A percentile compares a stretch with the other conserved stretches of the same genome.
phyloP scores from a whole-genome alignment of 2,797 vertebrate species.

The Myotis planiceps region DNA sequence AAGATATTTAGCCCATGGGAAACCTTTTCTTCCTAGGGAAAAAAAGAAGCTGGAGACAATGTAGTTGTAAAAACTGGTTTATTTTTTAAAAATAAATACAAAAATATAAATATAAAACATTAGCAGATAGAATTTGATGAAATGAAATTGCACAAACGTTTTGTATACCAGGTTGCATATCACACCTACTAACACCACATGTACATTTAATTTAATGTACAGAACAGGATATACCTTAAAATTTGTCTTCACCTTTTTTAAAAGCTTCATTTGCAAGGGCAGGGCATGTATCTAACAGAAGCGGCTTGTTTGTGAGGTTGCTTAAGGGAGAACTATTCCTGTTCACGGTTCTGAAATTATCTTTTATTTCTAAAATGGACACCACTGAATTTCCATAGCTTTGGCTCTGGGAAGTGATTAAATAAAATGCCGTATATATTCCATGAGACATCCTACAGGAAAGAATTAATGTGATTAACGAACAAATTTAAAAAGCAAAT shows the following conservation, averaged over 20 bases:
- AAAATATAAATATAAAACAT: slow-evolving; percentile 99
- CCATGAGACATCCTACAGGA: slow-evolving; percentile 87
- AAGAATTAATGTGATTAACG: slow-evolving; percentile 87
- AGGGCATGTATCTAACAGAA: slow-evolving; percentile 85
- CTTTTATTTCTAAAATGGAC: slow-evolving; percentile 88
- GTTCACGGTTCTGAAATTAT: slow-evolving; percentile 84
- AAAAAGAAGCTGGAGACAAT: slow-evolving; percentile 70
- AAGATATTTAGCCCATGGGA: background rate
- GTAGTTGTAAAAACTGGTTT: slow-evolving; percentile 92
- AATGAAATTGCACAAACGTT: slow-evolving; percentile 90
- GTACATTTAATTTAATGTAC: slow-evolving; percentile 89
- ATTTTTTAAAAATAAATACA: slow-evolving; percentile 99
- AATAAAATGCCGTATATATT: slow-evolving; percentile 87
- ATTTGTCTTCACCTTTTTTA: slow-evolving; percentile 82
- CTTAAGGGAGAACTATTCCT: slow-evolving; percentile 83
- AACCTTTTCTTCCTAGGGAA: background rate
- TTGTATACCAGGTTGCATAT: slow-evolving; percentile 89
- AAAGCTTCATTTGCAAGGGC: slow-evolving; percentile 86
- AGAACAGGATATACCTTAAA: slow-evolving; percentile 86
- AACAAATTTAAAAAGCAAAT: slow-evolving; percentile 80
- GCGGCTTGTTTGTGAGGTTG: slow-evolving; percentile 83
- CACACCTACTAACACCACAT: slow-evolving; percentile 90
- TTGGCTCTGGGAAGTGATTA: slow-evolving; percentile 89
- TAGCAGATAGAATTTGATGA: slow-evolving; percentile 92
- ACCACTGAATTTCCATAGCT: slow-evolving; percentile 88